These are phyloP conservation scores for Heliconius congener DNA, from an alignment of 1,140 invertebrate species.

Conservation along the genomic window DNA sequence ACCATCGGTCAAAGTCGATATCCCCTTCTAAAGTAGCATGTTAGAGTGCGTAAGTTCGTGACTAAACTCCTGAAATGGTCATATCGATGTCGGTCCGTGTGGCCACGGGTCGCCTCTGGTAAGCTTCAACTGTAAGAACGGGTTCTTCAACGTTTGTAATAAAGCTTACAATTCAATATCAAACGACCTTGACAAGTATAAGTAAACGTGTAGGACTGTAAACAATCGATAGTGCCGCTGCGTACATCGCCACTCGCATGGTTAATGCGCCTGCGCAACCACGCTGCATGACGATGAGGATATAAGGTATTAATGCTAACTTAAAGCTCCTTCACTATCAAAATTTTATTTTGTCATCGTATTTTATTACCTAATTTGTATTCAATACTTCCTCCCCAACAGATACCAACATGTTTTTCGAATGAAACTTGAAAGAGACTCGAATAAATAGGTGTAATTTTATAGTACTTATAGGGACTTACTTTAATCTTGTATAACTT, in stretches of 20 bases:
- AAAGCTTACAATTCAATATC: conserved; percentile 48
- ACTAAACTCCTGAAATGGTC: conserved; percentile 74
- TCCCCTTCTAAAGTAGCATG: conserved; percentile 64
- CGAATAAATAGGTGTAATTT: conserved; percentile 19
- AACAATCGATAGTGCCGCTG: conserved; percentile 71
- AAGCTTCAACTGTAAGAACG: conserved; percentile 10
- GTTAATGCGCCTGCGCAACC: conserved; percentile 64
- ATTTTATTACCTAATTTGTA: conserved; percentile 70
- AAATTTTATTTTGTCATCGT: conserved; percentile 60
- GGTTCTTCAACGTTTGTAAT: conserved; percentile 45
- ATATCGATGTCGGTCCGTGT: conserved; percentile 65
- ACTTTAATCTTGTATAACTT: conserved; percentile 38
- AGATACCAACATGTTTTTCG: conserved; percentile 33
- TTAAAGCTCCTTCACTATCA: conserved; percentile 60
- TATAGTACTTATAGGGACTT: background rate
- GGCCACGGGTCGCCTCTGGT: conserved; percentile 40
- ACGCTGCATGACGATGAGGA: conserved; percentile 70
- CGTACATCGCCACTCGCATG: conserved; percentile 61
- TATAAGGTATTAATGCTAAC: conserved; percentile 51
- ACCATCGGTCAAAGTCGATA: conserved; percentile 73
- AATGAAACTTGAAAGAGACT: conserved; percentile 14
- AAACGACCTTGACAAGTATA: conserved; percentile 45
- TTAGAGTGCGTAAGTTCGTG: conserved; percentile 66
- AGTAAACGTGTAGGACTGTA: conserved; percentile 55
- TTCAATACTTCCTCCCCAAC: conserved; percentile 58